Conservation (phyloP, 2,113 vertebrate species). For the Proteles cristata region DNA sequence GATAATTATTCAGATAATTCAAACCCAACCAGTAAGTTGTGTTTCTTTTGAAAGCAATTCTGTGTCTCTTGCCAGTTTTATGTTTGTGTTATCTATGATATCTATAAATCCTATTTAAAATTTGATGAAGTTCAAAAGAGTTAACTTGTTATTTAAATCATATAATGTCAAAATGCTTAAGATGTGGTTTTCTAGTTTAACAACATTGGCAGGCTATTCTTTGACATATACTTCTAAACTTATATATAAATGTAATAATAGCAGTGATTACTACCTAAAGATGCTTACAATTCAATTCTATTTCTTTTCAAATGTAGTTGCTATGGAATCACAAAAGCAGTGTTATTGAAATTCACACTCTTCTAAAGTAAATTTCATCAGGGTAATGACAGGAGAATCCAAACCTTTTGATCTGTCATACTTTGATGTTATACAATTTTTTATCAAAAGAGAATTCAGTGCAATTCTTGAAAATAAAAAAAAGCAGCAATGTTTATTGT, state of each 20-base stretch:
- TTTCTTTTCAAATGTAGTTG: background rate
- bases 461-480: background rate
- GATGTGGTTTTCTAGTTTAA: background rate
- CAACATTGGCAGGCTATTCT: background rate
- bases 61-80: background rate
- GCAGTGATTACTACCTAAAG: background rate
- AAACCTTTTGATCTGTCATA: slow-evolving; percentile 36
- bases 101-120: background rate
- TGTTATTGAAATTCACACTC: slow-evolving; percentile 33
- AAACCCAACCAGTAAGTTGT: background rate
- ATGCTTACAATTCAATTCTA: background rate
- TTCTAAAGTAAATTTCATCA: slow-evolving; percentile 17
- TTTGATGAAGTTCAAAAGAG: background rate
- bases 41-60: background rate
- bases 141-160: slow-evolving; percentile 3
- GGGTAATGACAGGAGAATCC: background rate
- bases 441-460: slow-evolving; percentile 17
- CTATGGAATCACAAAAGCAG: slow-evolving; percentile 8
- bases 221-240: background rate
- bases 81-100: background rate
- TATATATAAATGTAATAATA: background rate
- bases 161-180: slow-evolving; percentile 5
- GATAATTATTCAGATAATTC: background rate
- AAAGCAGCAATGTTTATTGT: background rate
- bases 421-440: slow-evolving; percentile 15